Conservation (phyloP, 2,113 vertebrate genomes). For the Oenanthe melanoleuca region DNA sequence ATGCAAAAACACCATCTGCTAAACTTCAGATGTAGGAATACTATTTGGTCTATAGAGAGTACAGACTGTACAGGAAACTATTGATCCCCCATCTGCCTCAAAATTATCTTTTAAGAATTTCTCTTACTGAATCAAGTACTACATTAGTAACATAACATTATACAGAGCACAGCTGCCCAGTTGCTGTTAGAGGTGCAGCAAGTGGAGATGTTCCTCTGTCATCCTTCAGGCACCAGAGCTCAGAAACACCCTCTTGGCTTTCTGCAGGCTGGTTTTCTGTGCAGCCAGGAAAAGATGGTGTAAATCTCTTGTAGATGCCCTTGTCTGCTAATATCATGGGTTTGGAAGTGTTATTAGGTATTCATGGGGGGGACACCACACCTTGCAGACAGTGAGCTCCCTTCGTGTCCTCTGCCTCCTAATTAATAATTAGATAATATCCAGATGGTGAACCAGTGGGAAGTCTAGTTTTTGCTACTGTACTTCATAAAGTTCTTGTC, state of each 20-base stretch:
- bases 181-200: background rate
- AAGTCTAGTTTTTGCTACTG: background rate
- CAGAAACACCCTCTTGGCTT: background rate
- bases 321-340: background rate
- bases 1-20: conserved; percentile 81
- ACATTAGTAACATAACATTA: conserved; percentile 40
- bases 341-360: background rate
- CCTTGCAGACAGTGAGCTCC: background rate
- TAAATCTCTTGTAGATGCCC: background rate
- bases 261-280: background rate
- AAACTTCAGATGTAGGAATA: conserved; percentile 72
- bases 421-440: conserved; percentile 31
- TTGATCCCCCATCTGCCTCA: conserved; percentile 69
- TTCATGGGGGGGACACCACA: background rate
- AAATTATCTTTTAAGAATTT: conserved; percentile 48
- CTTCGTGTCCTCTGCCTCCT: background rate
- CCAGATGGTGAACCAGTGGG: conserved; percentile 8
- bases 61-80: conserved; percentile 49
- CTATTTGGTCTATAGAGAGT: conserved; percentile 68
- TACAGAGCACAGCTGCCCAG: background rate
- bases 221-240: background rate
- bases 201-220: background rate
- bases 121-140: conserved; percentile 46
- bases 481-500: background rate
- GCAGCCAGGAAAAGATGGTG: background rate